phyloP scores from a whole-genome alignment of 2,888 invertebrate genomes.

The Drosophila rubida region DNA sequence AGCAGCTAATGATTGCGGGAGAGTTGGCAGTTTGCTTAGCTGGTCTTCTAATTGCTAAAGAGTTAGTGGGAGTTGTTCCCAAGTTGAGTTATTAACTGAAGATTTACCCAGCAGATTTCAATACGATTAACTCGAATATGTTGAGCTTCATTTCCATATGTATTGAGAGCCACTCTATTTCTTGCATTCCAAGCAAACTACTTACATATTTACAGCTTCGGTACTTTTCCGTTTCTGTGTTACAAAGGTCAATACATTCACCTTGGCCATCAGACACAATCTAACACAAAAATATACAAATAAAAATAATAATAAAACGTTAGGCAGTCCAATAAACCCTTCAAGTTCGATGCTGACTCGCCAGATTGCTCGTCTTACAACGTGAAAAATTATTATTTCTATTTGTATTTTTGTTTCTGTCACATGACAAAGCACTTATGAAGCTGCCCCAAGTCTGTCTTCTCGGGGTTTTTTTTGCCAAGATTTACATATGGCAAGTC shows the following conservation, averaged over 20 bases:
- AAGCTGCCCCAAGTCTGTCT: conserved; percentile 10
- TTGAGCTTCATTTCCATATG: background rate
- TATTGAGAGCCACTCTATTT: background rate
- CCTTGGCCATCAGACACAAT: conserved; percentile 72
- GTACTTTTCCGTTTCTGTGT: conserved; percentile 41
- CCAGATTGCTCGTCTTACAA: conserved; percentile 55
- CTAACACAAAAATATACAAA: conserved; percentile 9
- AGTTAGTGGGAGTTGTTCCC: conserved; percentile 2
- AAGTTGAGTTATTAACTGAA: too few species aligned
- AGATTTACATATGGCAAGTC: conserved; percentile 56
- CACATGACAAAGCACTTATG: conserved; percentile 49
- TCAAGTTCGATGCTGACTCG: conserved; percentile 61
- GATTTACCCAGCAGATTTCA: too few species aligned
- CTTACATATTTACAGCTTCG: conserved; percentile 12
- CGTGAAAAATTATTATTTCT: conserved; percentile 36
- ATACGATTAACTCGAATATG: too few species aligned
- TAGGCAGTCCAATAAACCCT: conserved; percentile 46
- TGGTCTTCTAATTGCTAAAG: conserved; percentile 3
- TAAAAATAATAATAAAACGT: background rate
- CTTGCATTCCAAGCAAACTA: conserved; percentile 9
- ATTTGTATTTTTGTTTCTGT: conserved; percentile 19
- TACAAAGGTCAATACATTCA: conserved; percentile 70
- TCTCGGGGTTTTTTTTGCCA: conserved; percentile 16
- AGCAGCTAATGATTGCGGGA: conserved; percentile 32
- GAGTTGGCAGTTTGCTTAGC: background rate